Base-by-base conservation (phyloP, 2,888 invertebrate genomes). In the Pantelozetes paolii region DNA sequence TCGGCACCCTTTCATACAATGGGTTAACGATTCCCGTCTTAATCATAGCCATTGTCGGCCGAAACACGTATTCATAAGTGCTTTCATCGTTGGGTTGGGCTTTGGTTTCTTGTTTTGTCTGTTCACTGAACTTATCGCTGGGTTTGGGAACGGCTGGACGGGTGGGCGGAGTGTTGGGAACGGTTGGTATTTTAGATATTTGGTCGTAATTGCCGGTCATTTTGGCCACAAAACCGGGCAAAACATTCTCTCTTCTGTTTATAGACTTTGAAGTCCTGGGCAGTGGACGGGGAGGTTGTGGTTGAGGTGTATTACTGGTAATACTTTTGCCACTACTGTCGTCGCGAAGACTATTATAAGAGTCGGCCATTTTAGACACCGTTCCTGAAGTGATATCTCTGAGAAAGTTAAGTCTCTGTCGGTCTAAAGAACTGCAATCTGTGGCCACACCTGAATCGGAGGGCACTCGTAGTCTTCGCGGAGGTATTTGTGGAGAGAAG, bases 151-250 rank as follows among this genome's bases (percentile, higher is more conserved):
- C 71, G 2, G 57, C 57, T 71, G 50, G 71, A n/a, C 71, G 28
- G 13, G 48, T 45, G 48, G 71, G 20, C 42, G 40, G 13, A 32
- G 71, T n/a, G 50, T 69, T 67, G 45, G 69, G 32, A 42, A 74
- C 26, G 32, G 71, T 40, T n/a, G 48, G 28, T n/a, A 20, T 48
- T 1, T 64, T 13, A 26, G 75, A 75, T 40, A 75, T 71, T 40
- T 74, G 67, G 57, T 77, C 76, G 71, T 72, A 77, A 32, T 73
- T 75, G 62, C 74, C 77, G 1, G 76, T 75, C 72, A 77, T 76
- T 73, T 77, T 77, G 11, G 77, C 75, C 9, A 77, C 77, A 75
- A 76, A 77, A 48, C 77, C 76, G 50, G 75, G 75, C 42, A 75
- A 71, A 26, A 73, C 74, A 70, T 76, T 74, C 28, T 67, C 64